These are phyloP conservation scores for Hylyphantes graminicola DNA, from an alignment of 1,140 invertebrate genomes.

Conservation along the genomic window DNA sequence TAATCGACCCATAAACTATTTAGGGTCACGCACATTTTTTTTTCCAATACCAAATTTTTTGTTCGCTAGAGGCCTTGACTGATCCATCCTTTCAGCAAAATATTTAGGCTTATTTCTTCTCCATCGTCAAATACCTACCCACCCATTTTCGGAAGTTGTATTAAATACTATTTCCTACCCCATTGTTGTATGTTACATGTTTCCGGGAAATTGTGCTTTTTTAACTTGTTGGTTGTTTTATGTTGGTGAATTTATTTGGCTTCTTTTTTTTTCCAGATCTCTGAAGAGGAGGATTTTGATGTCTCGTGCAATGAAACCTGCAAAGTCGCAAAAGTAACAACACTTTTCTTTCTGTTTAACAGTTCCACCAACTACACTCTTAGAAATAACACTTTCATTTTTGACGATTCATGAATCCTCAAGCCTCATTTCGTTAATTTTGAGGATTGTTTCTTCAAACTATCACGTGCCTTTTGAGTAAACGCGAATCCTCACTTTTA, in stretches of 20 bases:
- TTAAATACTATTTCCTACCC: constrained; percentile 9
- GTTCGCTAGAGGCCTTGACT: no score
- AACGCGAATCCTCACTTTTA: no score
- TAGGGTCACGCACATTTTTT: no score
- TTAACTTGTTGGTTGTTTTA: neutral
- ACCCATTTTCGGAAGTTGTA: neutral
- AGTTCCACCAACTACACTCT: neutral
- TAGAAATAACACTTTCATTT: no score
- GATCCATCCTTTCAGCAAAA: no score
- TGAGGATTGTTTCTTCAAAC: no score
- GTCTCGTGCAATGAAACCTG: constrained; percentile 75
- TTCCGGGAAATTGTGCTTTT: neutral
- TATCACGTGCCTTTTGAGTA: no score
- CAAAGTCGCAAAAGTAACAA: constrained; percentile 72
- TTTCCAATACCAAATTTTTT: no score
- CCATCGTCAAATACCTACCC: neutral
- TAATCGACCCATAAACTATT: no score
- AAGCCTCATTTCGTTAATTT: no score
- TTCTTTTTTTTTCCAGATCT: constrained; percentile 55
- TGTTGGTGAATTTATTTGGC: neutral
- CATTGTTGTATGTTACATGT: neutral
- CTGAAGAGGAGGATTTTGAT: constrained; percentile 69
- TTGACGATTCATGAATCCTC: no score
- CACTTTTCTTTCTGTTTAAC: neutral
- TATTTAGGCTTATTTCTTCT: neutral